Evolutionary conservation across 2,797 vertebrate genomes (phyloP), one percentile per base, ranked within the genome.

Genomic region (Melanotaenia trifasciata): DNA sequence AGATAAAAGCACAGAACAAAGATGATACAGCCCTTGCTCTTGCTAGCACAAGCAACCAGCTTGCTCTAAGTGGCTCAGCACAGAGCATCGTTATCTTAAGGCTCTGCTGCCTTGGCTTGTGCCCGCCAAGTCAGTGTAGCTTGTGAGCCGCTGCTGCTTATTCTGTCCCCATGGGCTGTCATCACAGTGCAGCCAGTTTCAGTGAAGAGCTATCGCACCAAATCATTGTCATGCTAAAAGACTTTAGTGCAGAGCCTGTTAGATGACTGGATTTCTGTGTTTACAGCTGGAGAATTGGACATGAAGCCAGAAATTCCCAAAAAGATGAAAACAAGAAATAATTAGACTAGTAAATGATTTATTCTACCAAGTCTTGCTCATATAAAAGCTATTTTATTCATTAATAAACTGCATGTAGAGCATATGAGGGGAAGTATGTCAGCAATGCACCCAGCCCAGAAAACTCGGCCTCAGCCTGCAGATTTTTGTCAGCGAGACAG

Each of bases 1-100:
- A 84, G 88, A 91, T 89, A 91, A 92, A 88, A 85, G 77, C 70
- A 85, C 85, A 54, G 85, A 90, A 89, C 86, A 71, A 76, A 87
- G 83, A 85, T 75, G 84, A 89, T 84, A 66, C 76, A 43, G 32
- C 79, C 60, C 36, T 65, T 47, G 50, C 74, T 58, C 70, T 78
- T 38, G 74, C 81, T 83, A 81, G 64, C 74, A 65, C 28, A 13
- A 67, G 43, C 73, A 70, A 72, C 87, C 77, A 83, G 78, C 84
- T 65, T 65, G 60, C 30, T 64, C 10, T 66, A 61, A 72, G 72
- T 24, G 67, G 74, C 78, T 78, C 63, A 10, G 70, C 80, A 72
- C 83, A 45, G 69, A 57, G 89, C 73, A 59, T 84, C 45, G 67
- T 87, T 86, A 84, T 87, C 73, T 18, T 50, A n/a, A 74, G 22